phyloP scores from a whole-genome alignment of 2,888 invertebrate genomes.

The Polymixis lichenea region DNA sequence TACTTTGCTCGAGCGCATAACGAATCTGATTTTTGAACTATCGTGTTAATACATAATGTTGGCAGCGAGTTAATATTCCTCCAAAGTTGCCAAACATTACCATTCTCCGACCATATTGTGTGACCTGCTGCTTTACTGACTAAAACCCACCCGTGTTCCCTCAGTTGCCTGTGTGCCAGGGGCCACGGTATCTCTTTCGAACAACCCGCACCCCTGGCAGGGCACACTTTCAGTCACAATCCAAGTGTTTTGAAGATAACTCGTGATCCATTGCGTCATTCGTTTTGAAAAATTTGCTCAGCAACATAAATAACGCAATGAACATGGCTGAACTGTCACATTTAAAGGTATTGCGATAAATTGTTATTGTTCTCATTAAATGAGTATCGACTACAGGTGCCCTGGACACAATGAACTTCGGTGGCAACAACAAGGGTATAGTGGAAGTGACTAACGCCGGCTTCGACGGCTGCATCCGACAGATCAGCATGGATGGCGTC shows the following conservation, averaged over 20 bases:
- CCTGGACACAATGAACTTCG: slow-evolving; percentile 96
- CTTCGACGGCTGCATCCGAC: slow-evolving; percentile 98
- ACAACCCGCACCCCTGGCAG: too few species aligned
- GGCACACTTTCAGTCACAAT: not conserved
- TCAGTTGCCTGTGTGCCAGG: too few species aligned
- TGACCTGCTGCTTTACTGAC: too few species aligned
- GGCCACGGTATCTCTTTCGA: too few species aligned
- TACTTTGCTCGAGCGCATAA: not conserved
- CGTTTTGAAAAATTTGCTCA: not conserved
- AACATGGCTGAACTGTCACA: too few species aligned
- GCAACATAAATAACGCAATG: not conserved
- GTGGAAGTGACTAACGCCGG: slow-evolving; percentile 93
- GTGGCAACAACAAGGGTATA: slow-evolving; percentile 94
- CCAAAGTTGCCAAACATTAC: not conserved
- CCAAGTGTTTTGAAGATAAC: not conserved
- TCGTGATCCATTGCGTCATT: not conserved
- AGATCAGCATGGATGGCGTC: slow-evolving; percentile 94
- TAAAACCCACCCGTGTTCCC: too few species aligned
- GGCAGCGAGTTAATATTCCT: not conserved
- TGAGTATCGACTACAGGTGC: slow-evolving; percentile 69
- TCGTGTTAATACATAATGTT: not conserved
- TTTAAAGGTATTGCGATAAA: not conserved
- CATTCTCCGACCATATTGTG: not conserved
- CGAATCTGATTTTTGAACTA: not conserved
- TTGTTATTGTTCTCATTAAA: not conserved